Percentiles rank a stretch among this genome's conserved stretches.
Conservation (phyloP, 2,113 vertebrate species). For the Pica pica region DNA sequence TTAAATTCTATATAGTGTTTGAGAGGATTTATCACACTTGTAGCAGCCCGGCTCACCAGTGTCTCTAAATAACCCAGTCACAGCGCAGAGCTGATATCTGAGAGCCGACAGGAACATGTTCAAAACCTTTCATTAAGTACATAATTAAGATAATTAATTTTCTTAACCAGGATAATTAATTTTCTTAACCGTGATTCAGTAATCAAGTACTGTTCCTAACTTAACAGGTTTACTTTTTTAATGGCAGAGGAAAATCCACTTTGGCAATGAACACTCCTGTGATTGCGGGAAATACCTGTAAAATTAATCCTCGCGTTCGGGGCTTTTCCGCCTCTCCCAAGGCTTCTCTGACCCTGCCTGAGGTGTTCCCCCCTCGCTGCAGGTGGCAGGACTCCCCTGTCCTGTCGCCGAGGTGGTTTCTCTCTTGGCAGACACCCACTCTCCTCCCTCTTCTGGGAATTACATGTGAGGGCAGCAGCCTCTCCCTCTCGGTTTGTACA, state of each 20-base stretch:
- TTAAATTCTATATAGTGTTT: not conserved
- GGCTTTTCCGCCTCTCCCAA: not conserved
- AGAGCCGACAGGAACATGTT: not conserved
- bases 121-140: not conserved
- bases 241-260: not conserved
- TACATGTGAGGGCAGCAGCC: not conserved
- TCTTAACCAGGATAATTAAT: not conserved
- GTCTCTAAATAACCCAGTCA: not conserved
- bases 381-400: not conserved
- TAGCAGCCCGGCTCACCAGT: not conserved
- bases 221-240: not conserved
- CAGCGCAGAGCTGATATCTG: fast-evolving
- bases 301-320: not conserved
- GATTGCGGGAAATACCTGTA: not conserved
- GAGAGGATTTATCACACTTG: not conserved
- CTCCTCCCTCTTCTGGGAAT: not conserved
- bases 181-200: not conserved
- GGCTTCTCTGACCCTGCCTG: not conserved
- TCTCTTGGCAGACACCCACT: fast-evolving
- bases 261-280: not conserved
- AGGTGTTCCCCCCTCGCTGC: not conserved
- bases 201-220: not conserved
- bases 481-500: not conserved
- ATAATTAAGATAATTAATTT: not conserved
- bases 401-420: not conserved